Percentiles rank a stretch among this genome's conserved stretches.
phyloP scores from a whole-genome alignment of 1,140 invertebrate genomes.

The Drosophila sulfurigaster region DNA sequence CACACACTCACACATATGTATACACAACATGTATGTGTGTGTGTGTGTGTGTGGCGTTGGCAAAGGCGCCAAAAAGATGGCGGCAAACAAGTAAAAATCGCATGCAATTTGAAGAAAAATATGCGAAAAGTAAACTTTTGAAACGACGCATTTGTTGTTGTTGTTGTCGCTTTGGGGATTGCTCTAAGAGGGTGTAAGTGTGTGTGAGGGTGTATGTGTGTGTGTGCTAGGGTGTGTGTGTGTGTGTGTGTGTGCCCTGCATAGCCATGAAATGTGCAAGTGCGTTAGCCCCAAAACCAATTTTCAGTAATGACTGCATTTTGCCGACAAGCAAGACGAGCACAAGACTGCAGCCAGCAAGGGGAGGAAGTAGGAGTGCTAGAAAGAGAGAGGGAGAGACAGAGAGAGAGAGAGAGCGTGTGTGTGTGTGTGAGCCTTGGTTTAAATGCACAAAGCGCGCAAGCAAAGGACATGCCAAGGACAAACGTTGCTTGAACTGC shows the following conservation, averaged over 20 bases:
- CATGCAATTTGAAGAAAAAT: conserved; percentile 82
- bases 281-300: conserved; percentile 83
- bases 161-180: conserved; percentile 10
- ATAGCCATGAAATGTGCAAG: conserved; percentile 82
- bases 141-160: conserved; percentile 74
- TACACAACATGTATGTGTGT: too few species aligned
- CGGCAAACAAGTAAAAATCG: conserved; percentile 82
- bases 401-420: not conserved
- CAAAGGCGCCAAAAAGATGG: conserved; percentile 68
- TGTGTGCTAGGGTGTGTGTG: conserved; percentile 5
- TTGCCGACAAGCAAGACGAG: conserved; percentile 61
- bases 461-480: conserved; percentile 81
- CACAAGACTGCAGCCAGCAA: conserved; percentile 7
- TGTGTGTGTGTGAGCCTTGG: conserved; percentile 46
- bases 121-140: conserved; percentile 82
- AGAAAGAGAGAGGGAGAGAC: not conserved
- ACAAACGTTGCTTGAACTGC: conserved; percentile 81
- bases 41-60: conserved; percentile 15
- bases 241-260: conserved; percentile 55
- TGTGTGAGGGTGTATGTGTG: conserved; percentile 23
- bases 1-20: conserved; percentile 14
- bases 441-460: conserved; percentile 79
- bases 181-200: conserved; percentile 6
- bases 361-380: not conserved
- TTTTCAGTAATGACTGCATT: conserved; percentile 83